Evolutionary conservation across 35 echinoderm and acorn worm genomes (phyloP), one percentile per base, ranked within the genome.

Genomic region (Apostichopus californicus): DNA sequence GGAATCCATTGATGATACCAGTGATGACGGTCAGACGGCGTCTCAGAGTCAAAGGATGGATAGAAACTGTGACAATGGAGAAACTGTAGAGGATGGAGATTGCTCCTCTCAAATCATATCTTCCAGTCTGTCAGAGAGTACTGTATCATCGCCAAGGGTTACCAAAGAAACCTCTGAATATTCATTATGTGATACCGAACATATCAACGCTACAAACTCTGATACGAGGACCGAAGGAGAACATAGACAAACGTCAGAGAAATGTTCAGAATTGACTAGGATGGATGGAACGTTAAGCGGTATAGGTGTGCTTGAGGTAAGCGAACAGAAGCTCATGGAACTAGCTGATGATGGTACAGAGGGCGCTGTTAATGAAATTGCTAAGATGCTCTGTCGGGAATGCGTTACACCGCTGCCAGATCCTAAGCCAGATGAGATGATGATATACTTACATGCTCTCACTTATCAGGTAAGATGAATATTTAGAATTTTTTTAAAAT

Each of bases 371-470:
- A 79, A 95, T 56, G 64, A 92, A 55, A 90, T 98, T 9, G 94
- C 91, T 1, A 66, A 75, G 87, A 77, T 71, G 28, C 78, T 99
- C 9, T 99, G 97, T 53, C 55, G 93, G 78, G 97, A 99, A 71
- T 99, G 97, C 82, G 75, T 73, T 20, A 17, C 90, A 12, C 87
- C 73, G 5, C 78, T 96, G 34, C 91, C 86, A 57, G 97, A 99
- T 58, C 97, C 97, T 52, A 88, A 87, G 60, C 95, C 95, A 6
- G 59, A 94, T 20, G 95, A 96, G 70, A 95, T 99, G 97, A 88
- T 78, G 55, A 93, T 99, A 54, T 96, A 95, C 77, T 78, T 99
- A 2, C 97, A 99, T 96, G 97, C 97, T 66, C 78, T 99, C 14
- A 82, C 91, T 20, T 99, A 99, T 71, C 95, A 99, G 86, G 97